These are phyloP conservation scores for Crocallis elinguaria DNA, from an alignment of 2,888 invertebrate genomes.

Conservation along the genomic window DNA sequence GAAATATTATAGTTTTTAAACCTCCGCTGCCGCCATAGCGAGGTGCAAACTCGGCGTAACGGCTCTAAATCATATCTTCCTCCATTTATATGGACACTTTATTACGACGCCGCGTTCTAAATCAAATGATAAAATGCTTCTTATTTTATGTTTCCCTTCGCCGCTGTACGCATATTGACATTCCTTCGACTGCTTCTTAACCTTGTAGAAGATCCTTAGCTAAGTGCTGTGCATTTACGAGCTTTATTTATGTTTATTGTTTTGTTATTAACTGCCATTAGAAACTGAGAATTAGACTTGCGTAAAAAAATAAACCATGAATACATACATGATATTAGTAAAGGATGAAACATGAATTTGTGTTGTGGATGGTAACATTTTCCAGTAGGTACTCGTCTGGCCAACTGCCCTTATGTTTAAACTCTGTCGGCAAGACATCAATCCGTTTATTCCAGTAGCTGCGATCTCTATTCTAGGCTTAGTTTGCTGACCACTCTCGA, in stretches of 20 bases:
- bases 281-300: neutral
- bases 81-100: conserved; percentile 83
- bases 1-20: conserved; percentile 60
- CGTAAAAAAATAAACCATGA: neutral
- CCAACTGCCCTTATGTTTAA: no score
- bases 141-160: conserved; percentile 80
- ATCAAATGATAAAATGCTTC: conserved; percentile 84
- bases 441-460: no score
- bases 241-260: conserved; percentile 12
- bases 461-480: no score
- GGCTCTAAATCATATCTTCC: conserved; percentile 79
- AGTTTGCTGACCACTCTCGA: no score
- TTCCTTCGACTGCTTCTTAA: conserved; percentile 47
- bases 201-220: conserved; percentile 45
- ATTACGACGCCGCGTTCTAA: conserved; percentile 81
- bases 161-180: conserved; percentile 73
- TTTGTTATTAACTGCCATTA: neutral
- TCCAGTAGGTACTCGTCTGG: no score
- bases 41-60: conserved; percentile 72
- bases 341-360: no score
- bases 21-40: conserved; percentile 52
- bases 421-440: no score
- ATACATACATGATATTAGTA: no score
- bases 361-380: no score
- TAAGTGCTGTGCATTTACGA: conserved; percentile 26